A percentile compares a stretch with the other conserved stretches of the same genome.
phyloP scores from a whole-genome alignment of 2,113 vertebrate species.

The Muscicapa adusta region DNA sequence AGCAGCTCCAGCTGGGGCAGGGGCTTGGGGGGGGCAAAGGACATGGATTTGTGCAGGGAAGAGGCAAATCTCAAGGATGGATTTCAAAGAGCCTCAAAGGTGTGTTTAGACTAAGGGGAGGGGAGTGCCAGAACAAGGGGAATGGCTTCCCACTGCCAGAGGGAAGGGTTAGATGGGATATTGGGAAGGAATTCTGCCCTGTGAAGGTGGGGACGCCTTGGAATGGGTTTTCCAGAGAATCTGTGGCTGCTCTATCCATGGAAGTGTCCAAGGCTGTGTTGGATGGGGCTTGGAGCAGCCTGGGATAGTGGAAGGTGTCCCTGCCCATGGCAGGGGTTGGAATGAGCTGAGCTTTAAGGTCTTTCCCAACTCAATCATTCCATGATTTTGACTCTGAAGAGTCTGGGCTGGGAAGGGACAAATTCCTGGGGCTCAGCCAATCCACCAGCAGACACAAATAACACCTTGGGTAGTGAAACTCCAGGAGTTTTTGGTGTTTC shows the following conservation, averaged over 20 bases:
- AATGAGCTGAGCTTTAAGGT: not conserved
- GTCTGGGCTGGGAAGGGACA: not conserved
- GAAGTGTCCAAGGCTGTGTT: not conserved
- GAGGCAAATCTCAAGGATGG: not conserved
- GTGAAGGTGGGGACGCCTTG: not conserved
- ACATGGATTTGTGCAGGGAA: not conserved
- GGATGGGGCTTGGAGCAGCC: rapidly evolving
- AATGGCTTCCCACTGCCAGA: not conserved
- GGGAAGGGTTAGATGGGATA: not conserved
- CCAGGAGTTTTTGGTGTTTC: not conserved
- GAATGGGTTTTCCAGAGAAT: not conserved
- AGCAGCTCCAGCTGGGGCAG: not conserved
- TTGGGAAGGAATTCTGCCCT: not conserved
- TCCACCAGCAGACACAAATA: not conserved
- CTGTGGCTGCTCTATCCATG: not conserved
- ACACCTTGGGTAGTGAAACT: not conserved
- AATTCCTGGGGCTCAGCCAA: not conserved
- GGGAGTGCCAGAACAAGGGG: not conserved
- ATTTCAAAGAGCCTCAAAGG: not conserved
- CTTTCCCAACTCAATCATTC: not conserved
- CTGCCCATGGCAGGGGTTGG: rapidly evolving
- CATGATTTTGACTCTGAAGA: not conserved
- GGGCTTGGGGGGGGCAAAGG: not conserved
- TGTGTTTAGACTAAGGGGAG: not conserved
- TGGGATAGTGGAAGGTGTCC: rapidly evolving